Percentiles rank a stretch among this genome's conserved stretches.
phyloP scores from a whole-genome alignment of 2,113 vertebrate genomes.

The Callionymus lyra region DNA sequence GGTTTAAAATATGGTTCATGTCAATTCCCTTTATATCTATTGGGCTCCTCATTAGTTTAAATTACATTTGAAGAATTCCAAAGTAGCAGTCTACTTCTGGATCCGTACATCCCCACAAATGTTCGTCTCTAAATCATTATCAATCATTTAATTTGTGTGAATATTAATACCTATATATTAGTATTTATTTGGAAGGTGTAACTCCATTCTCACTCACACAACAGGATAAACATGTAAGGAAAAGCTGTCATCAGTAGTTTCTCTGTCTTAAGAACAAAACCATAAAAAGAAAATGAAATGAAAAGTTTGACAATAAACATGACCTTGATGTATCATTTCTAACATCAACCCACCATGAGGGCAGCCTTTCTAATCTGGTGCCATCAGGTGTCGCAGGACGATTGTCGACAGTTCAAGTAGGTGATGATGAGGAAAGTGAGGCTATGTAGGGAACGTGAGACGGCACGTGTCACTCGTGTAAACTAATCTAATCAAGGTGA shows the following conservation, averaged over 20 bases:
- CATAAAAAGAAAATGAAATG: neutral
- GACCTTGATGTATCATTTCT: constrained; percentile 32
- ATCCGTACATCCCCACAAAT: no score
- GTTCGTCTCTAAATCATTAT: no score
- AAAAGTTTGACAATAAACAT: neutral
- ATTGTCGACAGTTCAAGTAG: constrained; percentile 22
- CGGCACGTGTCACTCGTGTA: constrained; percentile 6
- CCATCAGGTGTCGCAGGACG: constrained; percentile 17
- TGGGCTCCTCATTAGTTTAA: no score
- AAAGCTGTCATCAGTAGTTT: neutral
- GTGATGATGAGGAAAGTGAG: constrained; percentile 21
- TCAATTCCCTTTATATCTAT: no score
- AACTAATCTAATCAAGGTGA: constrained; percentile 27
- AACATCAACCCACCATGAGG: constrained; percentile 20
- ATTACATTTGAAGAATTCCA: no score
- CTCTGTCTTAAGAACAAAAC: neutral
- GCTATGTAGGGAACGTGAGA: constrained; percentile 11
- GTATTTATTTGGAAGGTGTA: no score
- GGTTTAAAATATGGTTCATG: no score
- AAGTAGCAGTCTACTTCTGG: no score
- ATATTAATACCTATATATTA: no score
- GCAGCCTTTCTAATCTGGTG: constrained; percentile 18
- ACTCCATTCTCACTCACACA: neutral
- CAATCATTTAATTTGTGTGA: no score
- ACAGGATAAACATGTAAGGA: neutral